Evolutionary conservation across 1,140 invertebrate species (phyloP).

Genomic region (Rhyacophila brunnea): DNA sequence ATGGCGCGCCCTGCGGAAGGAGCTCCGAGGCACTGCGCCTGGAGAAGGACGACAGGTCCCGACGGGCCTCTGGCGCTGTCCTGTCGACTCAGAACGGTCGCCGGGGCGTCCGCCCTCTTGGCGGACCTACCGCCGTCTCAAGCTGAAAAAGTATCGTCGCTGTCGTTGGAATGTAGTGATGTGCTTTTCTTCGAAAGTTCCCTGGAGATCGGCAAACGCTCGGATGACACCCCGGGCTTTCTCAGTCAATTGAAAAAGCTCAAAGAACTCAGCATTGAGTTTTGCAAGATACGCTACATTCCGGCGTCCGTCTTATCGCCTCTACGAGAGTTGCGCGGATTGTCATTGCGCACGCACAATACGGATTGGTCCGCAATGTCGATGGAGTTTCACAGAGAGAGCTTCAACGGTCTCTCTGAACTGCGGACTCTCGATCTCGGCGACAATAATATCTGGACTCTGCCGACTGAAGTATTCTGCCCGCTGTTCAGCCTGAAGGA

Average conservation of each 20-base stretch:
- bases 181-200: conserved; percentile 76
- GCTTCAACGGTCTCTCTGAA: conserved; percentile 66
- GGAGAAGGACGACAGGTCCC: conserved; percentile 54
- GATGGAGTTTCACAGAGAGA: conserved; percentile 70
- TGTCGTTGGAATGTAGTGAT: conserved; percentile 76
- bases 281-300: conserved; percentile 76
- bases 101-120: conserved; percentile 66
- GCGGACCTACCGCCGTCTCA: conserved; percentile 66
- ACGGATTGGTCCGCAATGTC: conserved; percentile 79
- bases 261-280: conserved; percentile 69
- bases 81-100: conserved; percentile 72
- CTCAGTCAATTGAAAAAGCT: conserved; percentile 69
- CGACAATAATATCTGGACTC: conserved; percentile 78
- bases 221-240: conserved; percentile 63
- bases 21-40: conserved; percentile 66
- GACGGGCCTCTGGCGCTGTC: conserved; percentile 60
- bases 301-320: conserved; percentile 67
- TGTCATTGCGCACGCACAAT: conserved; percentile 76
- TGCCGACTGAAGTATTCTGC: conserved; percentile 74
- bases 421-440: conserved; percentile 71
- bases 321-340: conserved; percentile 63
- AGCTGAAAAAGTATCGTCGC: conserved; percentile 67
- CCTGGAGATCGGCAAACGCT: conserved; percentile 58
- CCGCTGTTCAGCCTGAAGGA: conserved; percentile 66
- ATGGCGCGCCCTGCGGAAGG: conserved; percentile 53